Base-by-base conservation (phyloP, 2,113 vertebrate genomes). In the Pomatostomus ruficeps region DNA sequence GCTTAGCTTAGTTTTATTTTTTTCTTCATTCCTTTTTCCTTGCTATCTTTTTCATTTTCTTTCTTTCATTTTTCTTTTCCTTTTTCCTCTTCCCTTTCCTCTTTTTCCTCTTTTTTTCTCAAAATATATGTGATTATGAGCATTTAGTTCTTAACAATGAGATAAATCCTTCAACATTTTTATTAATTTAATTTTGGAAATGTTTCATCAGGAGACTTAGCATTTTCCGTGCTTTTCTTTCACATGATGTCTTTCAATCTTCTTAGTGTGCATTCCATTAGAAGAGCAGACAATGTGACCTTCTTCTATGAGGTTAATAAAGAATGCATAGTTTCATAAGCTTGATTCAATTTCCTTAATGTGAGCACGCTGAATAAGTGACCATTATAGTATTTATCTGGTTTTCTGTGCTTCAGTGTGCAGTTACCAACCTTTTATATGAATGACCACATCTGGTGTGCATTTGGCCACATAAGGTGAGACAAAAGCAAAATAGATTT, bases 401-500 rank as follows among this genome's bases (percentile, higher is more conserved):
- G 38, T 93, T 95, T 93, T 57, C 55, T 17, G 57, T 55, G 66
- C 92, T 95, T 86, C 59, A 76, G 65, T 92, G 80, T 96, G 95
- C 91, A 94, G 95, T 96, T 96, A 76, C 94, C 66, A 95, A 78
- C 88, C 92, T 98, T 97, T 98, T 96, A 91, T 96, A 94, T 51
- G 91, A 98, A 93, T 96, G 97, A 88, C 97, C 97, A 97, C 97
- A 98, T 98, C 96, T 97, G 97, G 89, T 97, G 93, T 96, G 73
- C 97, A 94, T 98, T 98, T 98, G 97, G 94, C 94, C 93, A 97
- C 93, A 85, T 96, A 97, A 98, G 96, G 97, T 97, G 97, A 98
- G 97, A 97, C 97, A 98, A 96, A 97, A 97, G 89, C 96, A 98
- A 98, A 98, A 96, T 97, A 98, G 97, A 97, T 97, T 98, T 98